A percentile compares a stretch with the other conserved stretches of the same genome.
Evolutionary conservation across 92 coral and sea anemone genomes (phyloP).

Genomic region (Porites rus): DNA sequence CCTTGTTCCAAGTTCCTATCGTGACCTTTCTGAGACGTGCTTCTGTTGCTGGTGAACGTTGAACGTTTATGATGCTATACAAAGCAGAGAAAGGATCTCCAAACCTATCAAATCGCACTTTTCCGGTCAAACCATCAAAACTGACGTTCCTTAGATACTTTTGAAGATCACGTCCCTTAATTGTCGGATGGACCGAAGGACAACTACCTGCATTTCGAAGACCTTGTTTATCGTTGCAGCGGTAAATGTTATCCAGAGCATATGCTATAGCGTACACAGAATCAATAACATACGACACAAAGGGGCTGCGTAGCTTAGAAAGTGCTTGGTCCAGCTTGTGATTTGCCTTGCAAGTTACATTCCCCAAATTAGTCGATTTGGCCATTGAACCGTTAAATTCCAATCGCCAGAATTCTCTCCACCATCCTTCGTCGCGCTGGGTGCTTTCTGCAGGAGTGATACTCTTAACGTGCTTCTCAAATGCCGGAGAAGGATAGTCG

Average conservation of each 20-base stretch:
- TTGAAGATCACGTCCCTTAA: not conserved
- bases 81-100: not conserved
- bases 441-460: not conserved
- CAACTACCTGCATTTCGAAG: too few relatives aligned
- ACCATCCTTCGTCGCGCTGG: not conserved
- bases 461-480: not conserved
- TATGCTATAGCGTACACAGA: not conserved
- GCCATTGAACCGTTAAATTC: not conserved
- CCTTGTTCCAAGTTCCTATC: conserved; percentile 76
- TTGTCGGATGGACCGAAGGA: too few relatives aligned
- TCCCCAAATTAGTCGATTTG: too few relatives aligned
- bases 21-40: not conserved
- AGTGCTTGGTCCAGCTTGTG: too few relatives aligned
- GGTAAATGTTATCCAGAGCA: not conserved
- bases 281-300: not conserved
- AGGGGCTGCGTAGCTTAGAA: too few relatives aligned
- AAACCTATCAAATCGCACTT: not conserved
- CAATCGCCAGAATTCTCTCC: not conserved
- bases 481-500: not conserved
- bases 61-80: not conserved
- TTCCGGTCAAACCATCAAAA: conserved; percentile 2
- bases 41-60: not conserved
- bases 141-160: not conserved
- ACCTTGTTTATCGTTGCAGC: too few relatives aligned
- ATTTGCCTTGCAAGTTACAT: too few relatives aligned